Percentiles rank a stretch among this genome's conserved stretches.
Conservation (phyloP, 2,797 vertebrate genomes). For the Australoheros facetus region DNA sequence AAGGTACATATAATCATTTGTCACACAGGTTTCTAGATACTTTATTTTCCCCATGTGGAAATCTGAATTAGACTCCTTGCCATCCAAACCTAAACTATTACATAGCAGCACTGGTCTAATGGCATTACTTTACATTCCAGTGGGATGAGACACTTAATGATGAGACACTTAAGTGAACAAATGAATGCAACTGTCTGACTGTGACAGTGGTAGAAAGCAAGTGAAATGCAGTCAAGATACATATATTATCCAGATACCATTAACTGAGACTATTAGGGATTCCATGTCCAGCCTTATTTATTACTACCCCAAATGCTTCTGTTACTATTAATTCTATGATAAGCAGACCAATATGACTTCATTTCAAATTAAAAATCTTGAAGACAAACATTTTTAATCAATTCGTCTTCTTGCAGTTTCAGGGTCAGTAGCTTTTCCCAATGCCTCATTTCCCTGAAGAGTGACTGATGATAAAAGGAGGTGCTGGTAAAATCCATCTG, state of each 20-base stretch:
- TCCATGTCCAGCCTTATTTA: background rate
- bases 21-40: background rate
- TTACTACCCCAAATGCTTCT: too few relatives aligned
- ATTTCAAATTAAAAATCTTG: too few relatives aligned
- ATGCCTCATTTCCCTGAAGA: too few relatives aligned
- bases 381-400: too few relatives aligned
- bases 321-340: too few relatives aligned
- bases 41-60: background rate
- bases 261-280: background rate
- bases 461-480: too few relatives aligned
- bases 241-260: background rate
- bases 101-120: background rate
- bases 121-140: background rate
- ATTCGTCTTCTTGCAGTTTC: too few relatives aligned
- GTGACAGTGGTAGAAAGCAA: background rate
- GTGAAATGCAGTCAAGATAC: background rate
- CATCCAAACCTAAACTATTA: background rate
- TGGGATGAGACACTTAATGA: background rate
- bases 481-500: too few relatives aligned
- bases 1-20: background rate
- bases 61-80: background rate
- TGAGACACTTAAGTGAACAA: background rate
- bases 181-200: background rate
- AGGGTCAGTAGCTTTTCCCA: too few relatives aligned
- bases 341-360: too few relatives aligned